A percentile compares a stretch with the other conserved stretches of the same genome.
These are phyloP conservation scores for Fistularia commersonii DNA, from an alignment of 2,797 vertebrate species.

Conservation along the genomic window DNA sequence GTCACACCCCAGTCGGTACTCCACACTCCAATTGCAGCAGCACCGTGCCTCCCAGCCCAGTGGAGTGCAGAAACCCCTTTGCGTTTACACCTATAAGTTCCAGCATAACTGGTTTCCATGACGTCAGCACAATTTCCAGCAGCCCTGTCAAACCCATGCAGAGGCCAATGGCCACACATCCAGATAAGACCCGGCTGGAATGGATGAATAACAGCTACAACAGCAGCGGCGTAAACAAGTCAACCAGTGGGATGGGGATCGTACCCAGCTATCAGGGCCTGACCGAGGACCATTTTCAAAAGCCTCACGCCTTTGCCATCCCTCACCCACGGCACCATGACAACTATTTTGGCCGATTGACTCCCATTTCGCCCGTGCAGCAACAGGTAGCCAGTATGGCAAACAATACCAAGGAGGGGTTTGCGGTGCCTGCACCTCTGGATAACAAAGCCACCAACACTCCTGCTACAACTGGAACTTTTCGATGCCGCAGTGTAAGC, in stretches of 20 bases:
- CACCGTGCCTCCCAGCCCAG: slow-evolving; percentile 92
- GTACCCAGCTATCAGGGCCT: slow-evolving; percentile 91
- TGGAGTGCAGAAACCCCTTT: slow-evolving; percentile 96
- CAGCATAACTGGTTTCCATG: slow-evolving; percentile 86
- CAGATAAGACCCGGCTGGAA: slow-evolving; percentile 93
- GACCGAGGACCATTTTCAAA: slow-evolving; percentile 94
- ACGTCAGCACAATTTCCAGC: slow-evolving; percentile 88
- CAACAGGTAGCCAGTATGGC: slow-evolving; percentile 81
- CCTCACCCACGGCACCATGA: slow-evolving; percentile 89
- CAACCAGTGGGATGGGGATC: slow-evolving; percentile 81
- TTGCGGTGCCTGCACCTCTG: slow-evolving; percentile 94
- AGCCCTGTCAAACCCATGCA: slow-evolving; percentile 99
- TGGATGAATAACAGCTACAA: slow-evolving; percentile 95
- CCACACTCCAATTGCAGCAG: slow-evolving; percentile 97
- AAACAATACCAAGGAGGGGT: slow-evolving; percentile 85
- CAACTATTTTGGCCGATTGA: slow-evolving; percentile 85
- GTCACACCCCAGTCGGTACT: slow-evolving; percentile 90
- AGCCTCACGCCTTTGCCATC: slow-evolving; percentile 95
- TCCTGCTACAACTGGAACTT: slow-evolving; percentile 73
- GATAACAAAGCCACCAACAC: slow-evolving; percentile 83
- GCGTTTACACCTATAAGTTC: slow-evolving; percentile 98
- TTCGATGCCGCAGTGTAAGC: slow-evolving; percentile 94
- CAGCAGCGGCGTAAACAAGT: slow-evolving; percentile 69
- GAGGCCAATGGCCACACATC: slow-evolving; percentile 95
- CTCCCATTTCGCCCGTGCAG: slow-evolving; percentile 92